A percentile compares a stretch with the other conserved stretches of the same genome.
phyloP scores from a whole-genome alignment of 2,797 vertebrate genomes.

The Sebastes alutus region DNA sequence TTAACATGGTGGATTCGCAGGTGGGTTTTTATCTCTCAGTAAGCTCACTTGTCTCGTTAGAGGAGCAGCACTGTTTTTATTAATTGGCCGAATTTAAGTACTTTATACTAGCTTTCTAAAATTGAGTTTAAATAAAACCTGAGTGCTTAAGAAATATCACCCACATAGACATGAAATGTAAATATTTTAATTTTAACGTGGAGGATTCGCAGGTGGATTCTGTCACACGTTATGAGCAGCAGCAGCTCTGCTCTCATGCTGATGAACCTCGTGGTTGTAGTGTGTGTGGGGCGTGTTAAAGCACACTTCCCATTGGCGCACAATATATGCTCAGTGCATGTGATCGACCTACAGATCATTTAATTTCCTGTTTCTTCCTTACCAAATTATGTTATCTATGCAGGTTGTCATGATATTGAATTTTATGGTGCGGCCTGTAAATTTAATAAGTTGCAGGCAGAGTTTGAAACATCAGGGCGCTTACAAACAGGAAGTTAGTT shows the following conservation, averaged over 20 bases:
- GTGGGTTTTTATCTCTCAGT: neutral
- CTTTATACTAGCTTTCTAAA: neutral
- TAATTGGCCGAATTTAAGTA: fast-evolving
- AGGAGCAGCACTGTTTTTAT: neutral
- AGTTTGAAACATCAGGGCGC: neutral
- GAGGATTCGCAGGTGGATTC: neutral
- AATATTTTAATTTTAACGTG: fast-evolving
- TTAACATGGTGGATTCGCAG: neutral
- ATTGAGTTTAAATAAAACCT: fast-evolving
- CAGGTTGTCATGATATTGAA: neutral
- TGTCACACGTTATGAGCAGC: neutral
- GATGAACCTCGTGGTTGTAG: slow-evolving; percentile 78
- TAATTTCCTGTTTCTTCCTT: neutral
- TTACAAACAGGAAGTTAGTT: neutral
- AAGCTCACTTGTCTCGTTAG: neutral
- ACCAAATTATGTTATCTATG: fast-evolving
- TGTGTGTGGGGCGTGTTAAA: slow-evolving; percentile 61
- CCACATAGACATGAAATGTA: too few relatives aligned
- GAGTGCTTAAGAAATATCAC: fast-evolving
- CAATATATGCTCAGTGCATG: slow-evolving; percentile 9
- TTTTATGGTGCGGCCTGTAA: fast-evolving
- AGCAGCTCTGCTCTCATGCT: slow-evolving; percentile 8
- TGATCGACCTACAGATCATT: neutral
- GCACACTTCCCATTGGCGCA: slow-evolving; percentile 59
- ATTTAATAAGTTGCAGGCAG: neutral